Percentiles rank a stretch among this genome's conserved stretches.
Evolutionary conservation across 1,140 invertebrate species (phyloP).

Genomic region (Zophobas morio): DNA sequence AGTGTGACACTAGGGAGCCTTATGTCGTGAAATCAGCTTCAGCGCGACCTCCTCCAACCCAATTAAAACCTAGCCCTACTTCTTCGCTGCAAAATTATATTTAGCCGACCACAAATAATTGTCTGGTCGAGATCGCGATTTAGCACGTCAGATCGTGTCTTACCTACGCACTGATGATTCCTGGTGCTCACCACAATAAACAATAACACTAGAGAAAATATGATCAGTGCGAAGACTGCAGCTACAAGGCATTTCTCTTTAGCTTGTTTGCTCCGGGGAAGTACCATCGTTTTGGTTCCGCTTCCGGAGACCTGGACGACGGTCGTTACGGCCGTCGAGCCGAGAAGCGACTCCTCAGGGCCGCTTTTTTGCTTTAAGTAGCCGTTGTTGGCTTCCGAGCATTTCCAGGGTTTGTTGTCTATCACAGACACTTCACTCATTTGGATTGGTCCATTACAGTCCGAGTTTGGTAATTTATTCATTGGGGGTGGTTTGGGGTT

Average conservation of each 20-base stretch:
- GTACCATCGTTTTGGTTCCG: constrained; percentile 60
- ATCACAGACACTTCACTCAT: constrained; percentile 51
- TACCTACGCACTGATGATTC: constrained; percentile 53
- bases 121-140: no score
- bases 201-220: constrained; percentile 57
- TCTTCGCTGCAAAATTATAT: not conserved
- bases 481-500: constrained; percentile 1
- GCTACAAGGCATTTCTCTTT: constrained; percentile 61
- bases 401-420: constrained; percentile 54
- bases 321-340: constrained; percentile 53
- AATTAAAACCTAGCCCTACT: no score
- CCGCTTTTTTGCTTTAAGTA: constrained; percentile 55
- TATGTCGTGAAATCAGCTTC: no score
- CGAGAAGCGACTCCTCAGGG: constrained; percentile 52
- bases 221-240: constrained; percentile 56
- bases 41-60: no score
- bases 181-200: constrained; percentile 56
- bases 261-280: constrained; percentile 52
- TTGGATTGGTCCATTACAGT: constrained; percentile 52
- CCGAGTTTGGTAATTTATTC: constrained; percentile 20
- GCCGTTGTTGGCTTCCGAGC: constrained; percentile 57
- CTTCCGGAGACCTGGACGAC: constrained; percentile 60
- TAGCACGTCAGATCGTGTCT: constrained; percentile 5
- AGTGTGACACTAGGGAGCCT: no score
- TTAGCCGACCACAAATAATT: not conserved